Evolutionary conservation across 2,113 vertebrate genomes (phyloP), one percentile per base, ranked within the genome.

Genomic region (Climacteris rufus): DNA sequence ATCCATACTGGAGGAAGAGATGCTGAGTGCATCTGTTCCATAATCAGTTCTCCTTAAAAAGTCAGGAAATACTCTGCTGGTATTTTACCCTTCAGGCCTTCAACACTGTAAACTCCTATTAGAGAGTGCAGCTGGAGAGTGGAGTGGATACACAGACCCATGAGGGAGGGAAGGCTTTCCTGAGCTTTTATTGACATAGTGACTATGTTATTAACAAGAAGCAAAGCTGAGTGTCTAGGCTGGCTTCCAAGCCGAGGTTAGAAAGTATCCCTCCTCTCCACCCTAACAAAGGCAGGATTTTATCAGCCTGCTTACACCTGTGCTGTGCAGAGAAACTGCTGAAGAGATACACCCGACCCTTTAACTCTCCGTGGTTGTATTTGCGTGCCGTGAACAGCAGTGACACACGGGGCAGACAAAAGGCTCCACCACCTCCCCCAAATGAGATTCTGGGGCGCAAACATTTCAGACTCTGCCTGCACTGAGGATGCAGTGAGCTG

Each of bases 401-500:
- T 1, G 23, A 35, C 47, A 31, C 2, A 27, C 13, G 27, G 20
- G 5, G 40, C 17, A 28, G 28, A 19, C n/a, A 30, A 8, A 65
- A 78, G 10, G 35, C 15, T 59, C 33, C 21, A 53, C 4, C 18
- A 40, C 49, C 24, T 65, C 42, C 31, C 31, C 47, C 27, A 76
- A 1, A 65, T 2, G 18, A 12, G 0, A 4, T 4, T 80, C 35
- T 47, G 44, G 19, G 27, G 7, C 71, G 77, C 6, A 8, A 35
- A 47, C 5, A 10, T 6, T 57, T 65, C 64, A 19, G 54, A 18
- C 37, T 56, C 30, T 12, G 17, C 42, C 40, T 31, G 9, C 7
- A 40, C 0, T 1, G 3, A 21, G 0, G 1, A 7, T 1, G 7
- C 71, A 40, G 35, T 5, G n/a, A 75, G 25, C 1, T 22, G 11